phyloP scores from a whole-genome alignment of 2,888 invertebrate genomes.

The Nemapogon koenigi region DNA sequence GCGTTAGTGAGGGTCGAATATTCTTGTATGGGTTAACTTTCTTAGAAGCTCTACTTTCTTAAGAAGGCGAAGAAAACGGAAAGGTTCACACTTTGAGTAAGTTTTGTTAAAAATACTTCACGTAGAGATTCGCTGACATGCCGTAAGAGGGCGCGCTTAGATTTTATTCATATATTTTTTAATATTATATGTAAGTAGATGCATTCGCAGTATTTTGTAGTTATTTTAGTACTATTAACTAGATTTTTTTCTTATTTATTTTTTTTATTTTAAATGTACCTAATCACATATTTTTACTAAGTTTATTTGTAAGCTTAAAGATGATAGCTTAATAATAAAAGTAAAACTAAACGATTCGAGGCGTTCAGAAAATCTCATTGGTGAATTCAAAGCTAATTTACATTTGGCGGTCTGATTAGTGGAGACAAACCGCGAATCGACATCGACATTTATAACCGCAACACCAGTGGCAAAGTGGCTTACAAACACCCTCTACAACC shows the following conservation, averaged over 20 bases:
- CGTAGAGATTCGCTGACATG: constrained; percentile 29
- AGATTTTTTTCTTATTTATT: too few species aligned
- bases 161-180: constrained; percentile 19
- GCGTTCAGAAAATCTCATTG: constrained; percentile 21
- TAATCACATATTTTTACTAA: too few species aligned
- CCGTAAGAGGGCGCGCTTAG: constrained; percentile 43
- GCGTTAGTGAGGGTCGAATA: constrained; percentile 33
- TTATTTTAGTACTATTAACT: too few species aligned
- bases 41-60: constrained; percentile 51
- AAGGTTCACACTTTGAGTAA: constrained; percentile 58
- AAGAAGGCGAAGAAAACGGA: constrained; percentile 58
- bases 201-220: too few species aligned
- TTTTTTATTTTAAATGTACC: too few species aligned
- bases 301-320: too few species aligned
- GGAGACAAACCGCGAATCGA: constrained; percentile 18
- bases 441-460: constrained; percentile 27
- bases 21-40: constrained; percentile 42
- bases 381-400: not conserved
- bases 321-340: too few species aligned
- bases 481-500: constrained; percentile 6
- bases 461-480: constrained; percentile 37
- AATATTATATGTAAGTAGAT: too few species aligned
- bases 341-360: too few species aligned
- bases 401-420: constrained; percentile 14
- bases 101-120: constrained; percentile 50